Percentiles rank a stretch among this genome's conserved stretches.
phyloP scores from a whole-genome alignment of 2,797 vertebrate genomes.

The Apodemus agrarius region DNA sequence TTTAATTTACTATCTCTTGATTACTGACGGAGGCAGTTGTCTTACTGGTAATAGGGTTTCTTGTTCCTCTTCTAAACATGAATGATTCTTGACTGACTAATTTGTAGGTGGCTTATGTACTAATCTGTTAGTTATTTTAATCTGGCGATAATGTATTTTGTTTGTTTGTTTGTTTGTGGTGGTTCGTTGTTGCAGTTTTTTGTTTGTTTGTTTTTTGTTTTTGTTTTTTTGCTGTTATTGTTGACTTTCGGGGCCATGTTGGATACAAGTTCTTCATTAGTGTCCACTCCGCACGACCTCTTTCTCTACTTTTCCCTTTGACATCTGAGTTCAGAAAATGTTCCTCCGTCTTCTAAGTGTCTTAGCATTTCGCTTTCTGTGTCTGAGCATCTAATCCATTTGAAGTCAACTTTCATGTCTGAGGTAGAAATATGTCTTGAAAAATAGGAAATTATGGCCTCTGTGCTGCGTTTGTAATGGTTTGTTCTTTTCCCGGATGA shows the following conservation, averaged over 20 bases:
- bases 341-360: background rate
- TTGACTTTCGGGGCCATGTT: background rate
- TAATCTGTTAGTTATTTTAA: background rate
- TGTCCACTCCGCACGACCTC: background rate
- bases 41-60: background rate
- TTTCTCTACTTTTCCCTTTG: background rate
- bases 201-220: too few species aligned
- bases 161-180: background rate
- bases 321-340: background rate
- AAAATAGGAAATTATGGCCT: background rate
- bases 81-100: background rate
- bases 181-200: background rate
- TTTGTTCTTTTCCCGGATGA: background rate
- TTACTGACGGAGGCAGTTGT: background rate
- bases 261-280: background rate
- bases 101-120: background rate
- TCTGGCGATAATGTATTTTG: background rate
- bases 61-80: background rate
- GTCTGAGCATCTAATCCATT: background rate
- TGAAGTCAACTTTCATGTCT: background rate
- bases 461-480: background rate
- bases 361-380: constrained; percentile 2
- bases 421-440: background rate
- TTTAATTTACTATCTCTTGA: background rate
- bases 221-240: background rate